Percentiles rank a stretch among this genome's conserved stretches.
phyloP scores from a whole-genome alignment of 2,888 invertebrate species.

The Dastarcus helophoroides region DNA sequence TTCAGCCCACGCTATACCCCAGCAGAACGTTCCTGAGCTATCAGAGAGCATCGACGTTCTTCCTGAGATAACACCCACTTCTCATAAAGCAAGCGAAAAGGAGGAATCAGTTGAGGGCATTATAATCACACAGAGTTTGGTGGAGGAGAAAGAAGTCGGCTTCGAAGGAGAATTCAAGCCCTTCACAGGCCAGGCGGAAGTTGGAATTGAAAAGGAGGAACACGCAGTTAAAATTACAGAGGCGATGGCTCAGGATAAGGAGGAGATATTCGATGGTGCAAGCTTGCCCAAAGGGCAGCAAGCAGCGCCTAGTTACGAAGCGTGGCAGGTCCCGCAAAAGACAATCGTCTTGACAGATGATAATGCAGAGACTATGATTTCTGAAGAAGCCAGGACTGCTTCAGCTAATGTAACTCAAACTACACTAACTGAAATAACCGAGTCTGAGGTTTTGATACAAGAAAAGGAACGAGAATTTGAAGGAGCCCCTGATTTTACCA shows the following conservation, averaged over 20 bases:
- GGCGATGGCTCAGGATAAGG: constrained; percentile 28
- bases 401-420: constrained; percentile 28
- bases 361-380: constrained; percentile 10
- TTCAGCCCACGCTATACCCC: constrained; percentile 32
- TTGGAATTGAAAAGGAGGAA: constrained; percentile 41
- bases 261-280: constrained; percentile 23
- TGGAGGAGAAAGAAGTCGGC: constrained; percentile 41
- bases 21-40: constrained; percentile 25
- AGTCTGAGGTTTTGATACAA: constrained; percentile 27
- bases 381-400: constrained; percentile 11
- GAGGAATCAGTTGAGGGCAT: constrained; percentile 40
- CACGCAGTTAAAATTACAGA: constrained; percentile 36
- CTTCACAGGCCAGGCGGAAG: constrained; percentile 35
- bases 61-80: constrained; percentile 19
- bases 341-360: constrained; percentile 19
- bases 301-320: constrained; percentile 31
- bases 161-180: constrained; percentile 39
- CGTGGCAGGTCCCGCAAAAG: constrained; percentile 36
- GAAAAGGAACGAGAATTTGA: constrained; percentile 29
- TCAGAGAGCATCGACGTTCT: constrained; percentile 24
- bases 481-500: constrained; percentile 12
- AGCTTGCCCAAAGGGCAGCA: constrained; percentile 24
- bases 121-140: constrained; percentile 37
- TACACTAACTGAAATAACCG: constrained; percentile 27
- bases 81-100: constrained; percentile 30